These are phyloP conservation scores for Cremastinae sp. DNA, from an alignment of 2,888 invertebrate species.

Conservation along the genomic window DNA sequence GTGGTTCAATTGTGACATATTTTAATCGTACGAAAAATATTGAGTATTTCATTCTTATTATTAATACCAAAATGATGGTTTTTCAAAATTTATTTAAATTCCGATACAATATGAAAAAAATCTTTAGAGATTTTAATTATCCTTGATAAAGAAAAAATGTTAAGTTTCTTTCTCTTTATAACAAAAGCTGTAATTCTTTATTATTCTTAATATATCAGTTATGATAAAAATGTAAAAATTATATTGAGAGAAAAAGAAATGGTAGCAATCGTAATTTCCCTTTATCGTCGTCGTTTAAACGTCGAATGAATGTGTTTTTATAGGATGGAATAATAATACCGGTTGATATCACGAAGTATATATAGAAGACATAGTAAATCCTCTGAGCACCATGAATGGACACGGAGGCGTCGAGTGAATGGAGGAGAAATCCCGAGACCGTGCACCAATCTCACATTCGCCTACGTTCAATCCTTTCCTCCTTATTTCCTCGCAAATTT, in stretches of 20 bases:
- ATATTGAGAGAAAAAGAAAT: neutral
- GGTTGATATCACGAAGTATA: constrained; percentile 46
- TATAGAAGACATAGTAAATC: constrained; percentile 63
- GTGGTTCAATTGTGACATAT: no score
- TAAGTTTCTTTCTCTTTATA: no score
- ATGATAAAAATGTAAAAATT: neutral
- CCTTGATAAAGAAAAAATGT: no score
- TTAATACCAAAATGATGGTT: no score
- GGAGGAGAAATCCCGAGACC: constrained; percentile 62
- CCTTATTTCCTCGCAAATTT: constrained; percentile 12
- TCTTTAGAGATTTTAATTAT: no score
- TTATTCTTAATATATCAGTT: neutral
- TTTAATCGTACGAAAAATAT: no score
- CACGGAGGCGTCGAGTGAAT: constrained; percentile 74
- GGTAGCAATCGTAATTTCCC: neutral
- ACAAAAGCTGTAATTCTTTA: no score
- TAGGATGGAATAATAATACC: constrained; percentile 60
- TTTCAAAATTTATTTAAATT: no score
- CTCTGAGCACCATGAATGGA: constrained; percentile 75
- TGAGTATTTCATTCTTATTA: no score
- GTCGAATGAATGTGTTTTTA: constrained; percentile 12
- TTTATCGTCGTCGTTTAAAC: constrained; percentile 1
- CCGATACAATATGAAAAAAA: no score
- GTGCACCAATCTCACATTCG: constrained; percentile 55
- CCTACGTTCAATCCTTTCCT: constrained; percentile 65